Evolutionary conservation across 2,113 vertebrate genomes (phyloP).

Genomic region (Gopherus evgoodei): DNA sequence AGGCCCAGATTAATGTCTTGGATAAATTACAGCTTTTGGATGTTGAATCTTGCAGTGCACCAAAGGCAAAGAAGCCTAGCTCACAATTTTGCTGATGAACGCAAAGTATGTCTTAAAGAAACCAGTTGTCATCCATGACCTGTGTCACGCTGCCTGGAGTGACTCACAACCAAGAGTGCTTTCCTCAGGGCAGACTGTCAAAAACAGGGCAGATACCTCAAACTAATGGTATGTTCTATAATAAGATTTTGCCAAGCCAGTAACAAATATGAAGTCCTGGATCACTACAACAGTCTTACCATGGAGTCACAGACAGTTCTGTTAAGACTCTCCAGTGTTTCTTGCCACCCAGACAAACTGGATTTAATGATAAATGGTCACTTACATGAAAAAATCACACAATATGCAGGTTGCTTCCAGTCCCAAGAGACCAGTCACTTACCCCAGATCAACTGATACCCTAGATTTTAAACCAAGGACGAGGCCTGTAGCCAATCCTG

Average conservation of each 20-base stretch:
- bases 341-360: background rate
- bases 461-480: background rate
- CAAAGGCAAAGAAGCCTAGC: background rate
- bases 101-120: background rate
- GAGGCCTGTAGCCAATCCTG: background rate
- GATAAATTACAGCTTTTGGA: background rate
- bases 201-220: background rate
- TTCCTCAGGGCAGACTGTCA: background rate
- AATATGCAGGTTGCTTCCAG: background rate
- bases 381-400: background rate
- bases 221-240: background rate
- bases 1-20: fast-evolving
- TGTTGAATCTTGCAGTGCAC: background rate
- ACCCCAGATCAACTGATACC: background rate
- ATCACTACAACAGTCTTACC: background rate
- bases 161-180: background rate
- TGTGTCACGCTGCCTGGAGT: background rate
- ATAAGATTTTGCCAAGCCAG: background rate
- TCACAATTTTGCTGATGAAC: background rate
- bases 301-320: background rate
- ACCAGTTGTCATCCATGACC: background rate
- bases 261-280: background rate
- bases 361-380: background rate
- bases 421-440: background rate
- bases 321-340: background rate